Evolutionary conservation across 2,888 invertebrate genomes (phyloP).

Genomic region (Idaea biselata): DNA sequence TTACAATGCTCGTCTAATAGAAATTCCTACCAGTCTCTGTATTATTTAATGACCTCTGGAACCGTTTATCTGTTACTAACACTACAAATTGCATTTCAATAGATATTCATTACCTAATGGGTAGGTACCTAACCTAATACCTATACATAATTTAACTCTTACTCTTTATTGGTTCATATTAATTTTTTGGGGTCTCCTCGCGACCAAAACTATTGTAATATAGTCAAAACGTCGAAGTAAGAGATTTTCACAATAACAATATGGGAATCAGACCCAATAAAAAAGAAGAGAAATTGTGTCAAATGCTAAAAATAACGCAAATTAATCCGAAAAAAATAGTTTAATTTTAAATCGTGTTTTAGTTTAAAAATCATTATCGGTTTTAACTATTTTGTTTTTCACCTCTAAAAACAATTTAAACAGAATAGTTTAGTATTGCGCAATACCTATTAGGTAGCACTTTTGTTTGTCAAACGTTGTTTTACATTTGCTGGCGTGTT

Average conservation of each 20-base stretch:
- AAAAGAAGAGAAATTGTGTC: too few relatives aligned
- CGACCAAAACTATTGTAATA: too few relatives aligned
- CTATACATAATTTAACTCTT: too few relatives aligned
- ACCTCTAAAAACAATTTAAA: neutral
- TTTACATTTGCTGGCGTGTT: neutral
- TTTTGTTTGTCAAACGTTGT: neutral
- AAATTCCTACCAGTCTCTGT: neutral
- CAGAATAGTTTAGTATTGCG: neutral
- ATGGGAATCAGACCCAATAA: too few relatives aligned
- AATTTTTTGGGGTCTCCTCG: too few relatives aligned
- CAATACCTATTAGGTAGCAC: neutral
- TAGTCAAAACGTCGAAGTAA: too few relatives aligned
- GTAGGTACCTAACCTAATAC: too few relatives aligned
- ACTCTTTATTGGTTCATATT: too few relatives aligned
- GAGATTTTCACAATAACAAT: too few relatives aligned
- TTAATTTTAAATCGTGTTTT: neutral
- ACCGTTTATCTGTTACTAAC: neutral
- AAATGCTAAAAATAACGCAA: too few relatives aligned
- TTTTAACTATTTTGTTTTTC: neutral
- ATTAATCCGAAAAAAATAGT: neutral
- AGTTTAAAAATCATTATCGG: neutral
- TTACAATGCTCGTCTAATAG: too few relatives aligned
- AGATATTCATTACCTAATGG: neutral
- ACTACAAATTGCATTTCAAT: neutral
- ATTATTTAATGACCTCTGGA: neutral